Base-by-base conservation (phyloP, 2,888 invertebrate species). In the Meiosimyza platycephala region DNA sequence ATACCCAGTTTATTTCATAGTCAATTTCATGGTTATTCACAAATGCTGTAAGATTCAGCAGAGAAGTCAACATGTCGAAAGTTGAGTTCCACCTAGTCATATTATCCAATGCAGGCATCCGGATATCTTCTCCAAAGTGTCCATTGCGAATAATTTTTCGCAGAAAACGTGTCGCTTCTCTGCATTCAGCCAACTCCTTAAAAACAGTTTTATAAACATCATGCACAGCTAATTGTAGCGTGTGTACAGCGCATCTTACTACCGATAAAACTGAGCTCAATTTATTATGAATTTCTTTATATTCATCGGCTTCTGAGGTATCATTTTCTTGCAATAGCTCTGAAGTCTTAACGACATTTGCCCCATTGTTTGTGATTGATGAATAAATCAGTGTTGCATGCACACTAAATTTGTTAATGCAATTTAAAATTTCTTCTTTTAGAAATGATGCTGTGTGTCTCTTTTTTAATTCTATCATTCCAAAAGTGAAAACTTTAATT, bases 141-240 rank as follows among this genome's bases (percentile, higher is more conserved):
- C 18, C 50, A 64, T 64, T 64, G 5, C 50, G 64, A 64, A 64
- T 64, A 64, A 48, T 64, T 64, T 64, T 64, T 64, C 64, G 50
- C 16, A 48, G 64, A 48, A 50, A 64, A 48, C 64, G 11, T 48
- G 64, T 64, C 18, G 64, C 16, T 13, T 48, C 50, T 64, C 50
- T 64, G 48, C 64, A 64, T 47, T 16, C 48, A 22, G 64, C 13
- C 50, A 64, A 64, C 6, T 64, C 64, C 15, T 47, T 48, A 50
- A 50, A 22, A 6, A 48, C 12, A 48, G 64, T 64, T 64, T 64
- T 64, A 18, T 64, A 22, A 16, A 64, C 64, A 64, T 64, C 64
- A 64, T 64, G 64, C 12, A 18, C 64, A 50, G 12, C 15, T 64
- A 64, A 48, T 64, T 64, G 48, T 64, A 64, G 16, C 50, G 50